Evolutionary conservation across 2,797 vertebrate species (phyloP).

Genomic region (Urophycis tenuis): DNA sequence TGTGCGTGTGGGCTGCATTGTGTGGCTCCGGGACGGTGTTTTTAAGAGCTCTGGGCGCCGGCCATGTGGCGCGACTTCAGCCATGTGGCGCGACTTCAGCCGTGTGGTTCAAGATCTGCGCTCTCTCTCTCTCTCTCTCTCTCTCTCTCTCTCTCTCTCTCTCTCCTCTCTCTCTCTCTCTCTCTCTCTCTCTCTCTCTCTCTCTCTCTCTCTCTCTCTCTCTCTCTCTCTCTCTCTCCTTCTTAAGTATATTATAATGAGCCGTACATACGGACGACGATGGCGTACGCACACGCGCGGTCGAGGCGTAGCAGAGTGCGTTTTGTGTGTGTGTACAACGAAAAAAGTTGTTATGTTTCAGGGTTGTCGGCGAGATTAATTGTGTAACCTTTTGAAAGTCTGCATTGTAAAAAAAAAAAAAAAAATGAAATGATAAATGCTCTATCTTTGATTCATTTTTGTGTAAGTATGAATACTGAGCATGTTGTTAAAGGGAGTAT

Average conservation of each 20-base stretch:
- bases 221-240: too few species aligned
- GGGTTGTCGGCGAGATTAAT: not conserved
- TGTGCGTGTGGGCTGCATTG: conserved; percentile 48
- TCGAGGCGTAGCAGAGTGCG: not conserved
- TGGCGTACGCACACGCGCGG: not conserved
- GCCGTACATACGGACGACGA: not conserved
- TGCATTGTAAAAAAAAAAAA: not conserved
- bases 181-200: too few species aligned
- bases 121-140: not conserved
- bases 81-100: conserved; percentile 28
- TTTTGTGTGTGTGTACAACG: not conserved
- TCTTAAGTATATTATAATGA: too few species aligned
- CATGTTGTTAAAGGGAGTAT: not conserved
- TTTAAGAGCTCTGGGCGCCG: conserved; percentile 38
- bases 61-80: conserved; percentile 37
- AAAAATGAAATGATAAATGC: not conserved
- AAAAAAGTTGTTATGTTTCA: not conserved
- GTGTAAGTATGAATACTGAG: not conserved
- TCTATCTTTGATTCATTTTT: not conserved
- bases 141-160: too few species aligned
- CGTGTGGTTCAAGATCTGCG: conserved; percentile 12
- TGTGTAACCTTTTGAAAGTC: not conserved
- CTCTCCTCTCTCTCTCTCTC: too few species aligned
- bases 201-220: too few species aligned
- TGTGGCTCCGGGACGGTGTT: conserved; percentile 42